These are phyloP conservation scores for Macrophya annulata DNA, from an alignment of 2,888 invertebrate genomes.

Conservation along the genomic window DNA sequence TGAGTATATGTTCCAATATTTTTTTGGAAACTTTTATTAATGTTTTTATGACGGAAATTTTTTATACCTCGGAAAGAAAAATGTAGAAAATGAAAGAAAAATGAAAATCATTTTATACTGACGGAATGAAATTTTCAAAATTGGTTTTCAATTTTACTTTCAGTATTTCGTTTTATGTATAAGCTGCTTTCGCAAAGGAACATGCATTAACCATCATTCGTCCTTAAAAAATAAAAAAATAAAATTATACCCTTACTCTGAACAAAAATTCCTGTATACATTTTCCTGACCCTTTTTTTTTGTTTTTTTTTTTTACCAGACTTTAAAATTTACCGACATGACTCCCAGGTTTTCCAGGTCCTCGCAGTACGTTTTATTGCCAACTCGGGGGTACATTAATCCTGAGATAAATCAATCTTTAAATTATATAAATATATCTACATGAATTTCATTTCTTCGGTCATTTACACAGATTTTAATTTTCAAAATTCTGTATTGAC, in stretches of 20 bases:
- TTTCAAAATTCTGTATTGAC: not conserved
- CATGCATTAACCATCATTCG: no score
- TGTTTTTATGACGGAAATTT: no score
- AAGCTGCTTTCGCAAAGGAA: no score
- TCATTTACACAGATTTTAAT: not conserved
- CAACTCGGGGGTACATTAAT: constrained; percentile 2
- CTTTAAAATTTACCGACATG: not conserved
- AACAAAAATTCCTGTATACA: not conserved
- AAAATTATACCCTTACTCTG: no score
- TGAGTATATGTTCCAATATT: no score
- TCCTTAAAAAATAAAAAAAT: not conserved
- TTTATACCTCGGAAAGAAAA: no score
- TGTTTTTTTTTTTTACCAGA: not conserved
- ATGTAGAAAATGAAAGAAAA: no score
- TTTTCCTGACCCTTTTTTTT: not conserved
- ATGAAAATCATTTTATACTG: no score
- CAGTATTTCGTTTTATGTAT: no score
- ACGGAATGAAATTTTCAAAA: no score
- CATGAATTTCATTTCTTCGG: not conserved
- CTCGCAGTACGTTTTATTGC: not conserved
- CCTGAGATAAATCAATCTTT: not conserved
- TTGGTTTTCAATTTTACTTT: no score
- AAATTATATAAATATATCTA: not conserved
- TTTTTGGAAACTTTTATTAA: no score
- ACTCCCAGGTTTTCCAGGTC: not conserved